These are phyloP conservation scores for Spilogale gracilis DNA, from an alignment of 2,113 vertebrate genomes.

Conservation along the genomic window DNA sequence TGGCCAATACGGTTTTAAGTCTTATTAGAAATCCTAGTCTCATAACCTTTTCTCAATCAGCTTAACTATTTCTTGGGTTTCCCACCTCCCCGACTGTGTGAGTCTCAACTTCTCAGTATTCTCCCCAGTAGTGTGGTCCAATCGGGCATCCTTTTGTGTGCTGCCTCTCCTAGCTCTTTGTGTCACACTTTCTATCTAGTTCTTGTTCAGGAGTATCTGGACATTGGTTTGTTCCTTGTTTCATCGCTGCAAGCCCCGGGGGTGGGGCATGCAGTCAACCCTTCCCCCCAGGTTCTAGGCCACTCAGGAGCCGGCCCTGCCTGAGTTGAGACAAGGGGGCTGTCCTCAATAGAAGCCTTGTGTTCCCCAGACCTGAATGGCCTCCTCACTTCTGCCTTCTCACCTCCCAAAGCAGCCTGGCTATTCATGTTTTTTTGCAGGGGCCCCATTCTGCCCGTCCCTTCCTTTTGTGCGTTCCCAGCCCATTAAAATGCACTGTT, in stretches of 20 bases:
- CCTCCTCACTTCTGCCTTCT: not conserved
- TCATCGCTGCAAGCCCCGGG: not conserved
- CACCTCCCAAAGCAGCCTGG: not conserved
- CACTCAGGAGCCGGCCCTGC: not conserved
- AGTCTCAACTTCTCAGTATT: not conserved
- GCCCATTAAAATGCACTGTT: rapidly evolving
- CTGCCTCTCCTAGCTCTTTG: not conserved
- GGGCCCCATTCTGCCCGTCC: not conserved
- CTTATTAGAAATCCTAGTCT: not conserved
- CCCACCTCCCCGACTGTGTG: not conserved
- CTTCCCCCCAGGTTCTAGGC: not conserved
- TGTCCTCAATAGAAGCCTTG: not conserved
- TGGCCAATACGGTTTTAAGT: not conserved
- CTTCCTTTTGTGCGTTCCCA: not conserved
- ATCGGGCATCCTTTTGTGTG: not conserved
- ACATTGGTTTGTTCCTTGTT: not conserved
- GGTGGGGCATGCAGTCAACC: not conserved
- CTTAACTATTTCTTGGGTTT: not conserved
- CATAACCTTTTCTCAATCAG: not conserved
- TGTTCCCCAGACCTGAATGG: not conserved
- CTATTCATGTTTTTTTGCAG: not conserved
- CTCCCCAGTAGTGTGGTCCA: not conserved
- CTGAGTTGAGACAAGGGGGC: not conserved
- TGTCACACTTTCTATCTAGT: not conserved
- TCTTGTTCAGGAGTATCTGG: not conserved